Percentiles rank a stretch among this genome's conserved stretches.
Conservation (phyloP, 2,113 vertebrate species). For the Aptenodytes patagonicus region DNA sequence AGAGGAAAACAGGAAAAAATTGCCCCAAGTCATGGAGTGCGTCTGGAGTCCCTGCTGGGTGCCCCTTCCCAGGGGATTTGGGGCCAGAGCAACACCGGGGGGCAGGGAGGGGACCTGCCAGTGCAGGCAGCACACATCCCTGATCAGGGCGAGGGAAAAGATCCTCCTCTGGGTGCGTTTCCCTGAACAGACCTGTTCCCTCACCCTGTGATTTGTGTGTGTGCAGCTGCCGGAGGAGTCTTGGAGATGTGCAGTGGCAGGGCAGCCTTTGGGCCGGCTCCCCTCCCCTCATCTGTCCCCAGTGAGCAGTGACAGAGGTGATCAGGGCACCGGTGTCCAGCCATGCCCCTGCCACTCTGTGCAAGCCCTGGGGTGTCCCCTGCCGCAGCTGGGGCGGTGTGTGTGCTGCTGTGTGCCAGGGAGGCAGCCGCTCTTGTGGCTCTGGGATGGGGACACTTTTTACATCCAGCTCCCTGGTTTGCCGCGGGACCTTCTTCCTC, state of each 20-base stretch:
- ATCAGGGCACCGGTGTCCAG: not conserved
- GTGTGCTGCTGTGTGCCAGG: not conserved
- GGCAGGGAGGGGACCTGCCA: not conserved
- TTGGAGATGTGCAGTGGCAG: fast-evolving
- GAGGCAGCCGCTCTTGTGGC: not conserved
- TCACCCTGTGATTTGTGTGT: not conserved
- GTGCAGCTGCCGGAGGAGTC: not conserved
- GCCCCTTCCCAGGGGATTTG: not conserved
- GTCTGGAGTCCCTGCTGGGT: not conserved
- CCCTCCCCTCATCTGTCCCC: not conserved
- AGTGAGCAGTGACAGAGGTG: not conserved
- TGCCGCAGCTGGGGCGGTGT: fast-evolving
- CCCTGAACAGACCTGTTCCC: not conserved
- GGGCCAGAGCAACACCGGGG: not conserved
- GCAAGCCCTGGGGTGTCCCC: not conserved
- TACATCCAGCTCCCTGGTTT: not conserved
- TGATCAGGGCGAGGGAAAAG: not conserved
- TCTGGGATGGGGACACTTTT: not conserved
- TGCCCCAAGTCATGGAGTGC: not conserved
- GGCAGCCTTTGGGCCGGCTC: not conserved
- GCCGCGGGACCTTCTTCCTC: not conserved
- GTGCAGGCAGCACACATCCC: fast-evolving
- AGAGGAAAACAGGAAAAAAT: not conserved
- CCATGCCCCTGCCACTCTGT: not conserved
- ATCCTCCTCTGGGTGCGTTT: not conserved